Base-by-base conservation (phyloP, 2,888 invertebrate species). In the Sarcophaga variegata region DNA sequence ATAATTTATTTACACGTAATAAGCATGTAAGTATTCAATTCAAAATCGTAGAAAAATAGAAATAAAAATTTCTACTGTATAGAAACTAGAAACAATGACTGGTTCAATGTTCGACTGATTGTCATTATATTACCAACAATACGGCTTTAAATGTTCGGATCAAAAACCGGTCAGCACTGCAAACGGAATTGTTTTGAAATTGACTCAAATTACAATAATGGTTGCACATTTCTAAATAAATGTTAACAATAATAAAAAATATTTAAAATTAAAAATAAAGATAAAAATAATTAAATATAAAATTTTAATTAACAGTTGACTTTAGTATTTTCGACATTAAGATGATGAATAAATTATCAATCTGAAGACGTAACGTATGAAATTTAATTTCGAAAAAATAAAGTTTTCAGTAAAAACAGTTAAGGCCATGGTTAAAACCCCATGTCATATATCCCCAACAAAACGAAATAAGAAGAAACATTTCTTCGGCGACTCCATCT, bases 11-110 rank as follows among this genome's bases (percentile, higher is more conserved):
- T 25, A 67, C 71, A 78, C 47, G 74, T 64, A 64, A 77, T 77
- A 81, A 72, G 72, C 47, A 69, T 64, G 66, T 60, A 79, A 54
- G 54, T 60, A 79, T 72, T 76, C 72, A 79, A 79, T 78, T 64
- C 47, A 83, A 64, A 49, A 27, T 20, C n/a, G 8, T 37, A 59
- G 45, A 3, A 59, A 76, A 77, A 70, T 59, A 47, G 14, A 75
- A 59, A 8, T 59, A 82, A 66, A 76, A 82, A 76, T 70, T 77
- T 20, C 8, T 60, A 45, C 59, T 25, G 27, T 10, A 54, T 25
- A 49, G 63, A 17, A 70, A 62, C 67, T 17, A 70, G 69, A 76
- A 17, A 54, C 11, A 72, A 64, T 45, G 11, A 20, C 22, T 25
- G 37, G 45, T 47, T 22, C 69, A 60, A 5, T 59, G 45, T 17